These are phyloP conservation scores for Andrena haemorrhoa DNA, from an alignment of 2,888 invertebrate species.

Conservation along the genomic window DNA sequence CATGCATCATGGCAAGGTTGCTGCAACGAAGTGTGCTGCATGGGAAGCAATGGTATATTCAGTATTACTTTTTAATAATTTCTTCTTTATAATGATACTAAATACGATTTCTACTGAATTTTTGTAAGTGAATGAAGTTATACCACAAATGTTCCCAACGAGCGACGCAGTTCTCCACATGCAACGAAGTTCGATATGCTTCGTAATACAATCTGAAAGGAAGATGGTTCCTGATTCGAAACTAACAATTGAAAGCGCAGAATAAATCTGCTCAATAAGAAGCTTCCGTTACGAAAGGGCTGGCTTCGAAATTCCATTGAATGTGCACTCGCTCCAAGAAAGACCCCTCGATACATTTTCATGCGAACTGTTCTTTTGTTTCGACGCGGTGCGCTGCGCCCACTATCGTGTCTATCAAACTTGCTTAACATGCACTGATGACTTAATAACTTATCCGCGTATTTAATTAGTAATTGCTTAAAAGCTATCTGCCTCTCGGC, in stretches of 20 bases:
- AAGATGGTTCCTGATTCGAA: no score
- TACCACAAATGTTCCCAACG: no score
- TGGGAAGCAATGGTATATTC: no score
- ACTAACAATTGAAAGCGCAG: neutral
- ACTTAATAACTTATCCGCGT: neutral
- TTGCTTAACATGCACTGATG: neutral
- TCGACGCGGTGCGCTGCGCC: conserved; percentile 2
- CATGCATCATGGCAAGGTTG: no score
- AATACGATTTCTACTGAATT: no score
- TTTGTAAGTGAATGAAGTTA: no score
- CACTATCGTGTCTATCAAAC: conserved; percentile 12
- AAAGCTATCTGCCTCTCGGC: neutral
- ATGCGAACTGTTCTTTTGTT: conserved; percentile 6
- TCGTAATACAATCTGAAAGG: no score
- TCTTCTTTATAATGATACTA: no score
- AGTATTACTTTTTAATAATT: no score
- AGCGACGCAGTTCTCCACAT: no score
- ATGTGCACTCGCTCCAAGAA: neutral
- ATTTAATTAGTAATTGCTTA: neutral
- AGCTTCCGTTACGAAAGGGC: conserved; percentile 6
- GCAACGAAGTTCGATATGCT: no score
- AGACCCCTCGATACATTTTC: neutral
- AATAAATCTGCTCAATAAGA: neutral
- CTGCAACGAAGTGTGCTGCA: no score
- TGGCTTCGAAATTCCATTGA: conserved; percentile 18